phyloP scores from a whole-genome alignment of 2,797 vertebrate species.

The Gambelia wislizenii region DNA sequence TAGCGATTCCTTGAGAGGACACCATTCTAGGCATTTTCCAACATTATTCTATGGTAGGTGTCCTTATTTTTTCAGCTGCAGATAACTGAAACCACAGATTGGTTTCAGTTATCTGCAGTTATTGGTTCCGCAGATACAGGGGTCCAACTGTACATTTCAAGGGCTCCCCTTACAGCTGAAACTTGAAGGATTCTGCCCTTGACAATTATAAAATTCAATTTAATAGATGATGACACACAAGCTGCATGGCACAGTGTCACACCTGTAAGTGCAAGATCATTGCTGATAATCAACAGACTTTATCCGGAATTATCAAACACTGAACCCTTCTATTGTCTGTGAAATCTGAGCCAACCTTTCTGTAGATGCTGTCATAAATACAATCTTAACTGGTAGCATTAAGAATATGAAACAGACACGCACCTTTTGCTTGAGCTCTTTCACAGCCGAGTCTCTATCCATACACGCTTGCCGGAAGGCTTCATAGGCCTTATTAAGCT shows the following conservation, averaged over 20 bases:
- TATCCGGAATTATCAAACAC: slow-evolving; percentile 23
- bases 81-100: no score
- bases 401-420: slow-evolving; percentile 44
- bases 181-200: neutral
- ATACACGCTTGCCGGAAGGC: slow-evolving; percentile 95
- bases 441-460: slow-evolving; percentile 91
- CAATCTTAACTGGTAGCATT: slow-evolving; percentile 34
- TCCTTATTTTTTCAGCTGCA: no score
- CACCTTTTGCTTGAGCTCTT: slow-evolving; percentile 93
- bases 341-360: slow-evolving; percentile 44
- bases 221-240: slow-evolving; percentile 36
- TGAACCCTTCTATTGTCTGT: neutral
- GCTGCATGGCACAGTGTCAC: slow-evolving; percentile 6
- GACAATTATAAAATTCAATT: neutral
- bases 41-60: no score
- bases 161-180: neutral
- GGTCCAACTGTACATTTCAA: no score
- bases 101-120: no score
- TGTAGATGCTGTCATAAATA: neutral
- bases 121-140: no score
- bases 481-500: slow-evolving; percentile 98
- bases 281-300: slow-evolving; percentile 11
- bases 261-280: neutral
- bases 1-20: no score
- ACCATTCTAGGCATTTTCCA: no score